Conservation (phyloP, 2,888 invertebrate species). For the Cheilosia grossa region DNA sequence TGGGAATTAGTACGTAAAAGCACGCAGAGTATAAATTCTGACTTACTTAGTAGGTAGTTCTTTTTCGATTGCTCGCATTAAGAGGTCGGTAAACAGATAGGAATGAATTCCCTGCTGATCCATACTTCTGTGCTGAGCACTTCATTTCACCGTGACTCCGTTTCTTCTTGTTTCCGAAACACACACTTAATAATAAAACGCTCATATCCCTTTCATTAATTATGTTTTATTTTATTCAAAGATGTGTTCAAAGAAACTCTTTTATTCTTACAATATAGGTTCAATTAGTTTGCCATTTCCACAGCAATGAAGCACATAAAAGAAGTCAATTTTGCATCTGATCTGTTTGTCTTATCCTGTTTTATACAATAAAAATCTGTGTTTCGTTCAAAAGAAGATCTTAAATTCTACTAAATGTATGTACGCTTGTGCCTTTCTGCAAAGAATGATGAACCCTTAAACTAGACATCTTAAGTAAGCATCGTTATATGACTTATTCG, state of each 20-base stretch:
- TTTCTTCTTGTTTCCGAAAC: too few species aligned
- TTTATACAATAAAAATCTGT: slow-evolving; percentile 41
- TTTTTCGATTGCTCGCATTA: too few species aligned
- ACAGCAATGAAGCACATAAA: not conserved
- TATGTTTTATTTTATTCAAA: slow-evolving; percentile 31
- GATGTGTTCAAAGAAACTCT: slow-evolving; percentile 25
- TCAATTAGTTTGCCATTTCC: not conserved
- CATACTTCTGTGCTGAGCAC: not conserved
- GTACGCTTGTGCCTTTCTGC: slow-evolving; percentile 2
- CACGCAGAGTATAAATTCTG: too few species aligned
- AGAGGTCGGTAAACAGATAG: not conserved
- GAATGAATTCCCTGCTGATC: too few species aligned
- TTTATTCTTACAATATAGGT: slow-evolving; percentile 31
- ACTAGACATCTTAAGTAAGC: slow-evolving; percentile 55
- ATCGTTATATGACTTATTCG: slow-evolving; percentile 64
- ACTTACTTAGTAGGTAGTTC: too few species aligned
- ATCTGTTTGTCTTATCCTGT: slow-evolving; percentile 6
- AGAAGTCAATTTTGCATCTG: slow-evolving; percentile 4
- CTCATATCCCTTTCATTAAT: slow-evolving; percentile 3
- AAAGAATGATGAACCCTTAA: slow-evolving; percentile 53
- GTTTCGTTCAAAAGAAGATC: slow-evolving; percentile 3
- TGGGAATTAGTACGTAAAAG: too few species aligned
- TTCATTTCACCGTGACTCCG: not conserved
- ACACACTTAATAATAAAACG: not conserved
- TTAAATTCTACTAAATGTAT: slow-evolving; percentile 39